Percentiles rank a stretch among this genome's conserved stretches.
Conservation (phyloP, 2,113 vertebrate species). For the Albula goreensis region DNA sequence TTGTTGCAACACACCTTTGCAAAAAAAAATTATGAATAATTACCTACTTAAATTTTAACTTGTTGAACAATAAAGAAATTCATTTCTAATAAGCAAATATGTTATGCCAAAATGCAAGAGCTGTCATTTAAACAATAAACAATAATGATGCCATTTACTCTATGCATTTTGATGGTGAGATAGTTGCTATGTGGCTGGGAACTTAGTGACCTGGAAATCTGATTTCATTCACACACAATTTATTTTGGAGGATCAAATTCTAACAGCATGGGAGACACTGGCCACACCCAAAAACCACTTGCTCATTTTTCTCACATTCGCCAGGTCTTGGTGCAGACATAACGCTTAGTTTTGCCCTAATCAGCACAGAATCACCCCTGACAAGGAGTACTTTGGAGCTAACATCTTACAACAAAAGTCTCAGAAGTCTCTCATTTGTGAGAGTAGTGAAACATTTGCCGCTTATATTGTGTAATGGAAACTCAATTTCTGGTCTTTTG, state of each 20-base stretch:
- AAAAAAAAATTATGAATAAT: no score
- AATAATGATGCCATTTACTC: no score
- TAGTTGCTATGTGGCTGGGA: constrained; percentile 8
- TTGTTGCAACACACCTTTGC: no score
- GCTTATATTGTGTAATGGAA: not conserved
- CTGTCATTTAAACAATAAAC: no score
- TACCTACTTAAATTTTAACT: no score
- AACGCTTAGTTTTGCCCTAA: not conserved
- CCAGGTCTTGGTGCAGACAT: not conserved
- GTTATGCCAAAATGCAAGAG: no score
- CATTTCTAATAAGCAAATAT: no score
- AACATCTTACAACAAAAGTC: not conserved
- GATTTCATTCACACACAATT: no score
- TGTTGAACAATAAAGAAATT: no score
- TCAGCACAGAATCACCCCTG: not conserved
- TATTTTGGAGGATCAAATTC: not conserved
- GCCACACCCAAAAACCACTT: not conserved
- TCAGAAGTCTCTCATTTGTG: not conserved
- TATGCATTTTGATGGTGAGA: no score
- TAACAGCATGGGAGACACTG: not conserved
- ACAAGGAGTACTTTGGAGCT: not conserved
- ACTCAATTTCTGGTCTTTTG: not conserved
- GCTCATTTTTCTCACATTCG: not conserved
- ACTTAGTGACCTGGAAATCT: no score
- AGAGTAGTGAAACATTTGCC: constrained; percentile 5